Evolutionary conservation across 1,140 invertebrate genomes (phyloP).

Genomic region (Acromyrmex heyeri): DNA sequence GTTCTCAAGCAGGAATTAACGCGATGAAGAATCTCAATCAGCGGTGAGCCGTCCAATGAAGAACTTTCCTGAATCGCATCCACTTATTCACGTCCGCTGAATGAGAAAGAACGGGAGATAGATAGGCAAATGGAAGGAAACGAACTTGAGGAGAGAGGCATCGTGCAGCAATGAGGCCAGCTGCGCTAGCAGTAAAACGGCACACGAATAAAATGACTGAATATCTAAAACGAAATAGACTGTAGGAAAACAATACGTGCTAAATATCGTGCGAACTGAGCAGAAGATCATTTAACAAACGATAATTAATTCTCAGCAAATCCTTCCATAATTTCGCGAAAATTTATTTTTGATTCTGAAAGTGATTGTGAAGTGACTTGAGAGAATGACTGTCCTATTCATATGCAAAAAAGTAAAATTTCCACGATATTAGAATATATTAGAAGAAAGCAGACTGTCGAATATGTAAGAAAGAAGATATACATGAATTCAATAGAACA

Average conservation of each 20-base stretch:
- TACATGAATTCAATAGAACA: constrained; percentile 27
- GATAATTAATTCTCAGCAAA: constrained; percentile 7
- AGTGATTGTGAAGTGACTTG: neutral
- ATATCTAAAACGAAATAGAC: constrained; percentile 15
- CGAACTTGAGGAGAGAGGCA: constrained; percentile 21
- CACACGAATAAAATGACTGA: constrained; percentile 35
- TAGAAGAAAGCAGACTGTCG: constrained; percentile 13
- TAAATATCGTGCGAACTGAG: constrained; percentile 20
- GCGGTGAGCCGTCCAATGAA: constrained; percentile 44
- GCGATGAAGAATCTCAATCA: constrained; percentile 72
- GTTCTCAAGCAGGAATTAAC: constrained; percentile 61
- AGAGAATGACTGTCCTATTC: neutral
- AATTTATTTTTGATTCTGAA: constrained; percentile 12
- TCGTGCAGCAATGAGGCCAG: constrained; percentile 24
- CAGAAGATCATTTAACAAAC: neutral
- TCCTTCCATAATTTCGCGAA: neutral
- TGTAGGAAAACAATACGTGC: constrained; percentile 39
- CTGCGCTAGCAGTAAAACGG: constrained; percentile 37
- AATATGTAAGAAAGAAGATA: constrained; percentile 39
- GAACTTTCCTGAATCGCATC: constrained; percentile 76
- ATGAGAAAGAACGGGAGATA: constrained; percentile 68
- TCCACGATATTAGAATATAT: neutral
- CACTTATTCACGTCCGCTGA: constrained; percentile 78
- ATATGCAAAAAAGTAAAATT: neutral
- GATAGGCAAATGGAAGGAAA: constrained; percentile 59